Evolutionary conservation across 1,140 invertebrate species (phyloP).

Genomic region (Solenopsis fugax): DNA sequence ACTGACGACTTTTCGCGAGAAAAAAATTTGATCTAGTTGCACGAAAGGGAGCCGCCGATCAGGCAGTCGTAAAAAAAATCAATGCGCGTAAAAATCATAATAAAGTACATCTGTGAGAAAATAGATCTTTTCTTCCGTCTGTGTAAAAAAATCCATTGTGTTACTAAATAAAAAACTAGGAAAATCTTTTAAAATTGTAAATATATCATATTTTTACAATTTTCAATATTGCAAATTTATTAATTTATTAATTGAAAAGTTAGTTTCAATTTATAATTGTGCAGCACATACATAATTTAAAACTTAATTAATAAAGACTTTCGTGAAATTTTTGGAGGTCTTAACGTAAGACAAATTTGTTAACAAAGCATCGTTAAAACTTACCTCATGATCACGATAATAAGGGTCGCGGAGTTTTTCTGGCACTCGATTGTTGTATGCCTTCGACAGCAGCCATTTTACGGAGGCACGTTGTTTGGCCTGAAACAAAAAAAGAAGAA

Average conservation of each 20-base stretch:
- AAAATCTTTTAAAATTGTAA: neutral
- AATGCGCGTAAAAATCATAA: neutral
- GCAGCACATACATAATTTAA: neutral
- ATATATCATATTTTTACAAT: neutral
- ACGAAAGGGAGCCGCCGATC: neutral
- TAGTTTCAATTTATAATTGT: neutral
- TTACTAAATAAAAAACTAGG: neutral
- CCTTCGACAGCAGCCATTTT: constrained; percentile 98
- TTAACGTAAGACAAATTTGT: neutral
- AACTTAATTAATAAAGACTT: neutral
- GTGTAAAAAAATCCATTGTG: neutral
- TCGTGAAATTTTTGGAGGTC: neutral
- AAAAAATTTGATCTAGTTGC: neutral
- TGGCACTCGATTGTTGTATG: constrained; percentile 98
- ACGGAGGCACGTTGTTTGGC: constrained; percentile 98
- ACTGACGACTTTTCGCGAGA: neutral
- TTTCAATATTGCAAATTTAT: neutral
- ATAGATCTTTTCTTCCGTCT: neutral
- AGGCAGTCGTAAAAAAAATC: neutral
- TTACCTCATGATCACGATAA: constrained; percentile 97
- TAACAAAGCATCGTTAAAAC: constrained; percentile 68
- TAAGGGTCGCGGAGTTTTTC: constrained; percentile 97
- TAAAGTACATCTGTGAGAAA: neutral
- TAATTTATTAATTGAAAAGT: constrained; percentile 5
- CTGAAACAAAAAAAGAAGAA: constrained; percentile 89